Conservation (phyloP, 2,888 invertebrate genomes). For the Drosophila paranaensis region DNA sequence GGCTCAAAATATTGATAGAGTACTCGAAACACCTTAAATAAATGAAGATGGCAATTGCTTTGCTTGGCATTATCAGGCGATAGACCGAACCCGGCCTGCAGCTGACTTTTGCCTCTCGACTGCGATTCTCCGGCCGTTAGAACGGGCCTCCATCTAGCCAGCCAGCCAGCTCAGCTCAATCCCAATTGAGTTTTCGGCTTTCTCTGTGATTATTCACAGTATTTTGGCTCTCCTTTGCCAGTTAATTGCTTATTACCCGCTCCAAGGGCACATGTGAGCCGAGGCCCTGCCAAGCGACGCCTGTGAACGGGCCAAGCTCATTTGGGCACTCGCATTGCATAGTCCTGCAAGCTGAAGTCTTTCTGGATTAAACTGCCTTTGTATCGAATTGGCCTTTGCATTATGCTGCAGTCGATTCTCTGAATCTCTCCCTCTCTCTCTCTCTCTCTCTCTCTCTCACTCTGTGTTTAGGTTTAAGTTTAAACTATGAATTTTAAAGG, state of each 20-base stretch:
- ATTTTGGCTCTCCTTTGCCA: background rate
- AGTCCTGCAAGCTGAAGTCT: background rate
- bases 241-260: background rate
- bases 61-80: background rate
- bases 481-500: too few relatives aligned
- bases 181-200: background rate
- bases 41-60: background rate
- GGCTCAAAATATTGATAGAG: background rate
- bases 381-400: background rate
- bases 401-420: too few relatives aligned
- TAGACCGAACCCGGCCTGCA: background rate
- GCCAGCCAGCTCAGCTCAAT: background rate
- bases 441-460: too few relatives aligned
- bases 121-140: background rate
- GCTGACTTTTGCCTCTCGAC: too few relatives aligned
- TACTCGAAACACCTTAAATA: background rate
- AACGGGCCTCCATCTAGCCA: background rate
- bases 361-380: background rate
- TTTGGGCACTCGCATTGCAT: background rate
- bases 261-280: too few relatives aligned
- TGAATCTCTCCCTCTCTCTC: too few relatives aligned
- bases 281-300: too few relatives aligned
- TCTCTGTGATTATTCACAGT: constrained; percentile 1
- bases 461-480: too few relatives aligned
- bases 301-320: background rate